Evolutionary conservation across 2,888 invertebrate genomes (phyloP).

Genomic region (Fragum whitleyi): DNA sequence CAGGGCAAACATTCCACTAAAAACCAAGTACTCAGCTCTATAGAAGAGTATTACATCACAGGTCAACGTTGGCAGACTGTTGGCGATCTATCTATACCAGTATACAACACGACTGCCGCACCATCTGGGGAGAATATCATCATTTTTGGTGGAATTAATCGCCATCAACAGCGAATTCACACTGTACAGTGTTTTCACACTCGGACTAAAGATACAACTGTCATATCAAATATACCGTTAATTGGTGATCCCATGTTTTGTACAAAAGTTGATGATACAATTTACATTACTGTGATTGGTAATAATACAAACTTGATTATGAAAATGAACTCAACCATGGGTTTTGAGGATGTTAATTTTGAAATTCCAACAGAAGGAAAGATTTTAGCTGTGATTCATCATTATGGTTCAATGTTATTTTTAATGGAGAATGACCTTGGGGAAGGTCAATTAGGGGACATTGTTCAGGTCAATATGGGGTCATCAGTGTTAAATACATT

Average conservation of each 20-base stretch:
- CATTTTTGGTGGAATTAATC: slow-evolving; percentile 62
- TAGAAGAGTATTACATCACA: slow-evolving; percentile 65
- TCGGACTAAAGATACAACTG: slow-evolving; percentile 49
- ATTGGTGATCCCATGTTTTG: slow-evolving; percentile 43
- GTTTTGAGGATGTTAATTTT: slow-evolving; percentile 47
- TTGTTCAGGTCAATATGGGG: slow-evolving; percentile 53
- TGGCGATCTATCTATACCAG: slow-evolving; percentile 60
- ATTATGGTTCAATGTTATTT: slow-evolving; percentile 52
- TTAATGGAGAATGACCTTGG: slow-evolving; percentile 37
- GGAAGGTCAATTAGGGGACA: slow-evolving; percentile 34
- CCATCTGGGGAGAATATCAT: slow-evolving; percentile 61
- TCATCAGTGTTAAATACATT: slow-evolving; percentile 41
- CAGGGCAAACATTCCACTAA: slow-evolving; percentile 36
- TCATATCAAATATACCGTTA: slow-evolving; percentile 54
- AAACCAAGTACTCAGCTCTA: slow-evolving; percentile 51
- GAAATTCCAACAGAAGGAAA: slow-evolving; percentile 46
- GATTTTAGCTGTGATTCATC: slow-evolving; percentile 59
- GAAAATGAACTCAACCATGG: slow-evolving; percentile 42
- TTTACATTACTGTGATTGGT: slow-evolving; percentile 43
- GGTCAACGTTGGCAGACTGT: slow-evolving; percentile 60
- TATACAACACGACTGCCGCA: slow-evolving; percentile 56
- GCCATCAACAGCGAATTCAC: slow-evolving; percentile 38
- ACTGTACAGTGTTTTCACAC: slow-evolving; percentile 65
- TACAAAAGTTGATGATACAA: slow-evolving; percentile 45
- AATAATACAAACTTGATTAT: slow-evolving; percentile 49